Percentiles rank a stretch among this genome's conserved stretches.
phyloP scores from a whole-genome alignment of 2,113 vertebrate genomes.

The Coryphaenoides rupestris region DNA sequence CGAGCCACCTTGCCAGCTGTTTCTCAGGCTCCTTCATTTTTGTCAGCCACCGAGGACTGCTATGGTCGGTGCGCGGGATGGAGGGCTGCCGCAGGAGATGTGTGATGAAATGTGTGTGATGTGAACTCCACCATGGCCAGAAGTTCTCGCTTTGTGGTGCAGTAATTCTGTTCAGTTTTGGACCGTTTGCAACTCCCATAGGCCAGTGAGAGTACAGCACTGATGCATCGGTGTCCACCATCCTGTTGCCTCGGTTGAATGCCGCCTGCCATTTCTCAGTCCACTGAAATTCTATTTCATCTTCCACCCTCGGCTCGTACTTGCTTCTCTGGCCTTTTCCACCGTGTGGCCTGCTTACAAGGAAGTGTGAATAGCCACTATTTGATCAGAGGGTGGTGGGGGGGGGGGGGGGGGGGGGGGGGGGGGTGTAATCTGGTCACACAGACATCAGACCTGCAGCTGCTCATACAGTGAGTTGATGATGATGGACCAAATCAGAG shows the following conservation, averaged over 20 bases:
- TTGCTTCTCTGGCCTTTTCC: too few relatives aligned
- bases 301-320: too few relatives aligned
- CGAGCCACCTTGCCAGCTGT: too few relatives aligned
- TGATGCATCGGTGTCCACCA: slow-evolving; percentile 23
- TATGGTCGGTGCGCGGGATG: slow-evolving; percentile 10
- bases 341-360: too few relatives aligned
- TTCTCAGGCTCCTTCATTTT: slow-evolving; percentile 27
- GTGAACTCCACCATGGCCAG: slow-evolving; percentile 20
- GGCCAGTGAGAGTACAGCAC: slow-evolving; percentile 6
- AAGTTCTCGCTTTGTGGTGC: slow-evolving; percentile 13
- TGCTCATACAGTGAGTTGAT: slow-evolving; percentile 33
- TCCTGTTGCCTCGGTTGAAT: neutral
- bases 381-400: too few relatives aligned
- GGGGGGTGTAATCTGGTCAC: too few relatives aligned
- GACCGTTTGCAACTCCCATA: too few relatives aligned
- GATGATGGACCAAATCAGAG: slow-evolving; percentile 31
- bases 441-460: slow-evolving; percentile 15
- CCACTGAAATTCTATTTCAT: too few relatives aligned
- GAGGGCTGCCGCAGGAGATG: too few relatives aligned
- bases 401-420: too few relatives aligned
- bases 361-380: too few relatives aligned
- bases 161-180: slow-evolving; percentile 27
- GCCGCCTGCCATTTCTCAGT: neutral
- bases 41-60: slow-evolving; percentile 16
- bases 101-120: slow-evolving; percentile 15